Percentiles rank a stretch among this genome's conserved stretches.
Conservation (phyloP, 2,888 invertebrate species). For the Ashinkailepas kermadecensis region DNA sequence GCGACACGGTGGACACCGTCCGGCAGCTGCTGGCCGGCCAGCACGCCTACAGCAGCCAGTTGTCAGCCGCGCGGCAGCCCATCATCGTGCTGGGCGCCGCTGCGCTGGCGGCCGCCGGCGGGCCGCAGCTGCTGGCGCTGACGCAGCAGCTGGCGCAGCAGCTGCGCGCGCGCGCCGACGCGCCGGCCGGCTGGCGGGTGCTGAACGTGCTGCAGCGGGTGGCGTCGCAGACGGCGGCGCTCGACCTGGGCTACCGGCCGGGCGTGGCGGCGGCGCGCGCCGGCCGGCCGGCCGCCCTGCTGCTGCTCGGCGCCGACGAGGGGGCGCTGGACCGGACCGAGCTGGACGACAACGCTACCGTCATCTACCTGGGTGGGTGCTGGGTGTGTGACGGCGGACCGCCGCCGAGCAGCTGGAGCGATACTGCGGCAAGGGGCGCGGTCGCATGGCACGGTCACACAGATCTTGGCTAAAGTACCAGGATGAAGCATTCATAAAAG, state of each 20-base stretch:
- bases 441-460: too few species aligned
- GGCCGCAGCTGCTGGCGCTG: constrained; percentile 63
- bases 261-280: constrained; percentile 56
- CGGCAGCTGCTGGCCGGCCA: constrained; percentile 63
- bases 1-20: constrained; percentile 65
- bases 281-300: constrained; percentile 66
- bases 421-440: too few species aligned
- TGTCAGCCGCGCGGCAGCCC: constrained; percentile 74
- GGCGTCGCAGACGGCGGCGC: constrained; percentile 79
- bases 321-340: constrained; percentile 65
- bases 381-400: too few species aligned
- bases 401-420: too few species aligned
- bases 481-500: too few species aligned
- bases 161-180: constrained; percentile 32
- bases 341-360: constrained; percentile 69
- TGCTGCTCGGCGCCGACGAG: constrained; percentile 90
- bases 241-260: constrained; percentile 87
- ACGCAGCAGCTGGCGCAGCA: constrained; percentile 60
- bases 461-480: too few species aligned
- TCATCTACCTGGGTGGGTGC: constrained; percentile 58
- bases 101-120: constrained; percentile 67
- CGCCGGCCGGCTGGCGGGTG: constrained; percentile 59
- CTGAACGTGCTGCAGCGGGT: constrained; percentile 91
- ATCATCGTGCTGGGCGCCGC: constrained; percentile 85
- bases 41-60: constrained; percentile 59